Evolutionary conservation across 2,113 vertebrate genomes (phyloP), one percentile per base, ranked within the genome.

Genomic region (Gallinago media): DNA sequence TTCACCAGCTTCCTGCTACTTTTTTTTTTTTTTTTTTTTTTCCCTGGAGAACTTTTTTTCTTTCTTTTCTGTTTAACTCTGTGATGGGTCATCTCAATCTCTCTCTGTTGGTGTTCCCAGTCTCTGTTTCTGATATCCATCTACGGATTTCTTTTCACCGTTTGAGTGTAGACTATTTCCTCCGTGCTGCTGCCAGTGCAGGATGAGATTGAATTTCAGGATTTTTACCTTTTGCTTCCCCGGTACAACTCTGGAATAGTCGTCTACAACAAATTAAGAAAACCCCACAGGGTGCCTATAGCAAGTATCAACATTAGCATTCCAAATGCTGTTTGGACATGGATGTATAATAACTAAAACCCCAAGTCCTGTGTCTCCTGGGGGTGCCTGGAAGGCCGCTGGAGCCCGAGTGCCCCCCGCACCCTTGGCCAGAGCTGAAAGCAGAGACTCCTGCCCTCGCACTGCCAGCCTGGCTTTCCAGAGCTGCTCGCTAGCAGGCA

Each of bases 271-370:
- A 55, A 38, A 31, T 40, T 1, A 3, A 44, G 63, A 27, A 31
- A 5, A 17, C 6, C 13, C 0, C 36, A 4, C 12, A 11, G 40
- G 25, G 15, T 42, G 38, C 42, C 9, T 36, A 0, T 17, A 42
- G 47, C 36, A n/a, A 73, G 42, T 12, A 12, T 20, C 25, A 23
- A 11, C 4, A 3, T 3, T 21, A 50, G 12, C 29, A 3, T 38
- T 52, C 19, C 32, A 22, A 40, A 20, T 25, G 2, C 7, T 17
- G 21, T 15, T 76, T 52, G 23, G 47, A 58, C 50, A 26, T 2
- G 2, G 15, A 31, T 32, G 26, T 19, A 8, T 16, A 40, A 38
- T 7, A 20, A 49, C 23, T 2, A 20, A 9, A 9, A 46, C 11
- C 11, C 15, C 4, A 19, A 55, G n/a, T 12, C 62, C 29, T 0